These are phyloP conservation scores for Neria commutata DNA, from an alignment of 2,888 invertebrate species.

Conservation along the genomic window DNA sequence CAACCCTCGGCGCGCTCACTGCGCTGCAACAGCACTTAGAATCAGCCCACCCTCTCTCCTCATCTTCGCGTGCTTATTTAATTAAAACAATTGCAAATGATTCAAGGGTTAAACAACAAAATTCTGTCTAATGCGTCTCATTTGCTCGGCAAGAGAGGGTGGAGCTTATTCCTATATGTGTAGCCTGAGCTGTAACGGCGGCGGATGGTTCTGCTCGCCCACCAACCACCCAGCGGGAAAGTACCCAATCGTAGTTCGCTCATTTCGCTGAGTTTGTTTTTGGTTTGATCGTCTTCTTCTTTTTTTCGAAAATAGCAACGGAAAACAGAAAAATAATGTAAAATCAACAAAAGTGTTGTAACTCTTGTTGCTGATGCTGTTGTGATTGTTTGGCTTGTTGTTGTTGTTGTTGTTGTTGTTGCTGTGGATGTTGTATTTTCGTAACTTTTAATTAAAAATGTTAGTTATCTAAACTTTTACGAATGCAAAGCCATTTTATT, in stretches of 20 bases:
- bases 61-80: constrained; percentile 42
- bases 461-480: constrained; percentile 12
- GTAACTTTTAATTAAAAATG: constrained; percentile 23
- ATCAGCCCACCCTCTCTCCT: background rate
- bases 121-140: constrained; percentile 5
- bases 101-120: constrained; percentile 45
- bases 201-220: constrained; percentile 2
- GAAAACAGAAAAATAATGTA: constrained; percentile 25
- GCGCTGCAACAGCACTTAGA: background rate
- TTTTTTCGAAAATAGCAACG: constrained; percentile 19
- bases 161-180: background rate
- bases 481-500: background rate
- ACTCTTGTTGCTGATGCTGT: too few relatives aligned
- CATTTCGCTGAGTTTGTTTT: constrained; percentile 26
- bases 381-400: too few relatives aligned
- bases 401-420: background rate
- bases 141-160: background rate
- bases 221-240: background rate
- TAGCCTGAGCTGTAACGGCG: background rate
- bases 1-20: background rate
- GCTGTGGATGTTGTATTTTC: too few relatives aligned
- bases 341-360: constrained; percentile 26
- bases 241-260: background rate
- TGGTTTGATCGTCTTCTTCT: too few relatives aligned
- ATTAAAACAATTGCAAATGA: constrained; percentile 47